These are phyloP conservation scores for Cyprinodon variegatus DNA, from an alignment of 2,113 vertebrate species.

Conservation along the genomic window DNA sequence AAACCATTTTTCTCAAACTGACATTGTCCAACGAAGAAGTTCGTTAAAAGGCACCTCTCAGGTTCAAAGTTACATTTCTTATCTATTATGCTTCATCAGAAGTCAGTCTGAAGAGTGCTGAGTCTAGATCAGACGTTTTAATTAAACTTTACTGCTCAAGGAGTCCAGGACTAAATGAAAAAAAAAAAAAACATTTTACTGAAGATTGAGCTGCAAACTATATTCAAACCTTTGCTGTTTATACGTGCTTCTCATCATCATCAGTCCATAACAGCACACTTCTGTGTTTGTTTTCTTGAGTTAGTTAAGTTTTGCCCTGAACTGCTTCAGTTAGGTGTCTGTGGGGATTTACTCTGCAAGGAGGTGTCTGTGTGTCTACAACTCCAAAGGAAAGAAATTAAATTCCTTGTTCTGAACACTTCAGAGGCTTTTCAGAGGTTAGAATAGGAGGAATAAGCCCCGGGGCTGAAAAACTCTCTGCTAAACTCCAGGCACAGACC, in stretches of 20 bases:
- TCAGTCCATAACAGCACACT: neutral
- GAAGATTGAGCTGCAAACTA: neutral
- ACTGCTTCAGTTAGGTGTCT: neutral
- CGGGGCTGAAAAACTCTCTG: constrained; percentile 22
- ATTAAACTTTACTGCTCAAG: neutral
- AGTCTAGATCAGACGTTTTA: neutral
- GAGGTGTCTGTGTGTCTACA: constrained; percentile 9
- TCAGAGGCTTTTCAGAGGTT: constrained; percentile 31
- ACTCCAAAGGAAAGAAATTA: constrained; percentile 24
- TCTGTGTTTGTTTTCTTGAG: neutral
- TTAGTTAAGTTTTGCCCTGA: neutral
- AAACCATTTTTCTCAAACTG: too few relatives aligned
- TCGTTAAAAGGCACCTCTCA: too few relatives aligned
- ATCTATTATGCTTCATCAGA: too few relatives aligned
- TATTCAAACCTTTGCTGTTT: neutral
- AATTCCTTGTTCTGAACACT: constrained; percentile 25
- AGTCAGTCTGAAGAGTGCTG: too few relatives aligned
- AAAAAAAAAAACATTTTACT: neutral
- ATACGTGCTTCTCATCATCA: neutral
- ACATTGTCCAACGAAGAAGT: too few relatives aligned
- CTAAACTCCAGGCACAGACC: constrained; percentile 22
- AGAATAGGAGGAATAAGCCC: constrained; percentile 22
- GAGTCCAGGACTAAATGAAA: neutral
- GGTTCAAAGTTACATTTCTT: too few relatives aligned
- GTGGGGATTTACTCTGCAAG: constrained; percentile 11